A percentile compares a stretch with the other conserved stretches of the same genome.
Conservation (phyloP, 2,888 invertebrate genomes). For the Eupithecia insigniata region DNA sequence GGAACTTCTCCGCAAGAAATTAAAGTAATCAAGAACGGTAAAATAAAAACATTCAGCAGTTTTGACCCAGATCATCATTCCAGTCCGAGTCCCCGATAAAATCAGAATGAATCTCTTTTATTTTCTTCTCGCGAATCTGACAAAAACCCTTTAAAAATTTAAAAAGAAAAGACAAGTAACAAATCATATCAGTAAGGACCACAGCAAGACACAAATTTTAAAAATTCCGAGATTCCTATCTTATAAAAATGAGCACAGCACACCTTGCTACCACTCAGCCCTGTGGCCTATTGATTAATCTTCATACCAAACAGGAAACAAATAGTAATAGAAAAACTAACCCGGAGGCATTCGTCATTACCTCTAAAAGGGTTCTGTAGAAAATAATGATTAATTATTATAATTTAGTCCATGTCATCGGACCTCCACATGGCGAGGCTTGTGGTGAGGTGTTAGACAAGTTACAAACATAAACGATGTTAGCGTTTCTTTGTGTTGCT, state of each 20-base stretch:
- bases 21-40: too few relatives aligned
- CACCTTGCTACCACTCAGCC: constrained; percentile 48
- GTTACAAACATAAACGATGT: not conserved
- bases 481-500: too few relatives aligned
- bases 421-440: constrained; percentile 57
- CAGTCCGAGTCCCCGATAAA: too few relatives aligned
- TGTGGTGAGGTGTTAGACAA: constrained; percentile 11
- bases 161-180: too few relatives aligned
- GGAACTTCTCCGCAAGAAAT: too few relatives aligned
- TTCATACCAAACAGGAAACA: constrained; percentile 69
- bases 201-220: not conserved
- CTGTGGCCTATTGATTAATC: constrained; percentile 73
- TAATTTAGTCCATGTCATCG: constrained; percentile 80
- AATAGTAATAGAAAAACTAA: constrained; percentile 66
- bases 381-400: constrained; percentile 81
- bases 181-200: not conserved
- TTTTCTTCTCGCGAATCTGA: too few relatives aligned
- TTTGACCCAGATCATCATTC: too few relatives aligned
- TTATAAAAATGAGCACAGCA: constrained; percentile 25
- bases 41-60: too few relatives aligned
- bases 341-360: constrained; percentile 74
- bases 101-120: too few relatives aligned
- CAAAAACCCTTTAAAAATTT: too few relatives aligned
- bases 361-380: constrained; percentile 65
- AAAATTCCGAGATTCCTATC: constrained; percentile 23